Conservation (phyloP, 1,140 invertebrate species). For the Sesamia nonagrioides region DNA sequence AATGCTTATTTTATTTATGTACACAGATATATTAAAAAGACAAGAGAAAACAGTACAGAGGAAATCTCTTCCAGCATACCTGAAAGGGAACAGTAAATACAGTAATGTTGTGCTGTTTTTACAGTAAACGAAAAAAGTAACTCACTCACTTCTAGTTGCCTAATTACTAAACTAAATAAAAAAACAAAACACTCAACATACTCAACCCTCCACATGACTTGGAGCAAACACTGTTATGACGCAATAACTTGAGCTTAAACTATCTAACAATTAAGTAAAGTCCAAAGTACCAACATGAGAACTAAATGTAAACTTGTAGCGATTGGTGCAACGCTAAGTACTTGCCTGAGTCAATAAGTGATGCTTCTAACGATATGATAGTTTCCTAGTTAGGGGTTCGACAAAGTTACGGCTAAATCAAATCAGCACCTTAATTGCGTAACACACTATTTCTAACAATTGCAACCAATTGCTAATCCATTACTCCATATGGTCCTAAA, state of each 20-base stretch:
- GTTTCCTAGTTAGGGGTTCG: slow-evolving; percentile 17
- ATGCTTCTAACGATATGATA: slow-evolving; percentile 26
- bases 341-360: slow-evolving; percentile 41
- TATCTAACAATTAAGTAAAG: slow-evolving; percentile 68
- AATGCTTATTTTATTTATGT: no score
- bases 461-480: no score
- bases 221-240: slow-evolving; percentile 59
- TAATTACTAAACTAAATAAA: neutral
- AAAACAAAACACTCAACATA: neutral
- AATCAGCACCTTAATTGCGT: no score
- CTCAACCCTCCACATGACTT: neutral
- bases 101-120: no score
- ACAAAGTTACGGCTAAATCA: slow-evolving; percentile 22
- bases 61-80: no score
- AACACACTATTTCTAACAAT: no score
- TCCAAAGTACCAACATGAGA: slow-evolving; percentile 62
- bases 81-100: no score
- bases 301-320: slow-evolving; percentile 60
- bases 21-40: no score
- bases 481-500: no score
- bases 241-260: slow-evolving; percentile 57
- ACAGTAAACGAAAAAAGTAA: neutral
- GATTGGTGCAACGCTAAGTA: slow-evolving; percentile 48
- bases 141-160: neutral
- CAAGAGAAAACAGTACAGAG: no score